Evolutionary conservation across 30 jellyfish, hydroid and myxozoan genomes (phyloP), one percentile per base, ranked within the genome.

Genomic region (Pelagia noctiluca): DNA sequence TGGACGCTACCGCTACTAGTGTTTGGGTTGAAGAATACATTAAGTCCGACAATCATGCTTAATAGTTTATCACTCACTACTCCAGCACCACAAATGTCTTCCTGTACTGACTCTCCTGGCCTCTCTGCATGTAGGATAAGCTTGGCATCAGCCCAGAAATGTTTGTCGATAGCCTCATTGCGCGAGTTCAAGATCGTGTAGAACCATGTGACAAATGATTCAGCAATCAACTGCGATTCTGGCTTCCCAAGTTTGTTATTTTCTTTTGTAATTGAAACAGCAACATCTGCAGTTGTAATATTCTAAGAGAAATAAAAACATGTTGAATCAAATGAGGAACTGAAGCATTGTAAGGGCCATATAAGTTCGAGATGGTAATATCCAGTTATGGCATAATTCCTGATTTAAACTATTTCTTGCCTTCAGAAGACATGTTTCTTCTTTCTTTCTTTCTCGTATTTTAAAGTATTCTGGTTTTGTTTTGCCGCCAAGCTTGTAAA

Each of bases 141-240:
- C 28, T 81, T 81, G 3, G 92, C 85, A 67, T 69, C 92, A 32
- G 69, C 46, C 92, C 92, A 49, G 73, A 82, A 82, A 69, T 67
- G 85, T 18, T 36, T 35, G 33, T 33, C 21, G n/a, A n/a, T 48
- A 38, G 48, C 26, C 24, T 30, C 33, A 13, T 34, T 67, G 34
- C 22, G 7, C 52, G 85, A 57, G 29, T 82, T 69, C 16, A 82
- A 35, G 37, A 69, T 68, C 52, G 49, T 50, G 48, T 81, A 81
- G 38, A 65, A 81, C 91, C 84, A 81, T 13, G 77, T 25, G 28
- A 81, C 78, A 67, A 81, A 81, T 21, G 84, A 35, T 34, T 26
- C 21, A 23, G 82, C 68, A 19, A 81, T 81, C 19, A 29, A 35
- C 23, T 75, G 63, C 23, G 76, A 12, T 23, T 81, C 60, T 16